A percentile compares a stretch with the other conserved stretches of the same genome.
phyloP scores from a whole-genome alignment of 2,113 vertebrate species.

The Penelope pileata region DNA sequence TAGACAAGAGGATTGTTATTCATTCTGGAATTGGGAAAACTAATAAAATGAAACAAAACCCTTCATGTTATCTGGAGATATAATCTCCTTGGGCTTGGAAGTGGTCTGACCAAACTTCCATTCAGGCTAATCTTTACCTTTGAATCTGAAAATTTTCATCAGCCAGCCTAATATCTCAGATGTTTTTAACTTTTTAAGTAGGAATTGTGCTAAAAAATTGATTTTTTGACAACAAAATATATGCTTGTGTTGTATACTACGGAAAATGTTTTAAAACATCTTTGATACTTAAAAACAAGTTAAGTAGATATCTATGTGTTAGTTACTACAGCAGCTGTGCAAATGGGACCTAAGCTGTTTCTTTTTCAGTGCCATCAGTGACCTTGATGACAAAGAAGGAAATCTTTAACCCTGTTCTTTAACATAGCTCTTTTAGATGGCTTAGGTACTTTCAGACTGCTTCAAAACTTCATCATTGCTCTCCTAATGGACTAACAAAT shows the following conservation, averaged over 20 bases:
- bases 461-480: background rate
- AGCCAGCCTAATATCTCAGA: background rate
- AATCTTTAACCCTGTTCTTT: background rate
- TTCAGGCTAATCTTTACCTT: background rate
- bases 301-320: background rate
- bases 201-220: background rate
- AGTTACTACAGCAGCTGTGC: background rate
- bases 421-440: rapidly evolving
- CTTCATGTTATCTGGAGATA: background rate
- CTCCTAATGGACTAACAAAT: background rate
- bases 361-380: background rate
- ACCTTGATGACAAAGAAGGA: background rate
- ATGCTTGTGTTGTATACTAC: rapidly evolving
- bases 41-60: background rate
- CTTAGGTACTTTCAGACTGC: background rate
- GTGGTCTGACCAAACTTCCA: background rate
- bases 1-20: background rate
- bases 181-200: rapidly evolving
- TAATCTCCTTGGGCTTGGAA: background rate
- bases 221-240: background rate
- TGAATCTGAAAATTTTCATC: background rate
- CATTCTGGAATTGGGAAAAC: background rate
- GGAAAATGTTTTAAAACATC: background rate
- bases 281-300: background rate
- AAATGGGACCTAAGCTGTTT: background rate